These are phyloP conservation scores for Nymphicus hollandicus DNA, from an alignment of 2,113 vertebrate species.

Conservation along the genomic window DNA sequence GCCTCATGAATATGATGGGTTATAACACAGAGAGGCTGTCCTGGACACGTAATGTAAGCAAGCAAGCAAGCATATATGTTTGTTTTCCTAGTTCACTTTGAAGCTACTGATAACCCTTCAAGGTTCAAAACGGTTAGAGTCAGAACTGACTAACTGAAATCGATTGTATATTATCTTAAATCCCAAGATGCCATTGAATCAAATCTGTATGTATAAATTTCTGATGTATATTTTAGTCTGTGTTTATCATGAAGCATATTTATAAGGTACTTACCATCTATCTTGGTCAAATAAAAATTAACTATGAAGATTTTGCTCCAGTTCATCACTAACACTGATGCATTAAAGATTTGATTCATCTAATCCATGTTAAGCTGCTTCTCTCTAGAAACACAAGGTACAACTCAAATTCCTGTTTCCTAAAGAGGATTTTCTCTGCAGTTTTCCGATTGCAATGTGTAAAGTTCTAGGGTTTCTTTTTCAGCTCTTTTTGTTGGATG, in stretches of 20 bases:
- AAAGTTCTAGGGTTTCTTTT: background rate
- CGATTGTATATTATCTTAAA: background rate
- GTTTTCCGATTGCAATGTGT: background rate
- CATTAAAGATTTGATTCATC: background rate
- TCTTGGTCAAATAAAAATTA: background rate
- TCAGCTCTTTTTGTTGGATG: background rate
- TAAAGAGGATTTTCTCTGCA: background rate
- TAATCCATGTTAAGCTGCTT: background rate
- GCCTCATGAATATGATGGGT: conserved; percentile 96
- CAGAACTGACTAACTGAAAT: background rate
- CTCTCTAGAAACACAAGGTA: background rate
- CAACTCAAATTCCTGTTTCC: background rate
- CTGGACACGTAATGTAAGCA: conserved; percentile 91
- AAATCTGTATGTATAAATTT: background rate
- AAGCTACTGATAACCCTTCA: background rate
- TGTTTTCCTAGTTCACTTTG: background rate
- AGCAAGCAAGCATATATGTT: conserved; percentile 42
- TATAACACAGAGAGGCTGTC: conserved; percentile 93
- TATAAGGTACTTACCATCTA: background rate
- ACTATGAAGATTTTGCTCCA: background rate
- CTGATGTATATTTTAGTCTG: background rate
- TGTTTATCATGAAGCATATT: background rate
- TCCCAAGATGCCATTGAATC: background rate
- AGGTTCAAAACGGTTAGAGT: background rate
- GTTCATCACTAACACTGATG: background rate